Evolutionary conservation across 1,140 invertebrate genomes (phyloP), one percentile per base, ranked within the genome.

Genomic region (Oreohelix idahoensis): DNA sequence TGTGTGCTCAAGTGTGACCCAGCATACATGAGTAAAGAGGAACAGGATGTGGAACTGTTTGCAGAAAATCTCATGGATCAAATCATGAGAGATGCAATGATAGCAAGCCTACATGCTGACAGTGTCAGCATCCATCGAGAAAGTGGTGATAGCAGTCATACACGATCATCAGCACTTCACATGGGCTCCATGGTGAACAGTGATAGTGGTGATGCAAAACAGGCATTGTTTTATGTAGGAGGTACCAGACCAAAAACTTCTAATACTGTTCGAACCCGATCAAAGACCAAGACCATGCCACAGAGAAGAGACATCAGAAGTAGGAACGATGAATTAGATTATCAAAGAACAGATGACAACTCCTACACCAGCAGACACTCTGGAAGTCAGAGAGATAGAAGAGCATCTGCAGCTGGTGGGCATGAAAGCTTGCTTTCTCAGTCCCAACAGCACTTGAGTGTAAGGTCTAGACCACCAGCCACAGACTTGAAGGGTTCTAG

Each of bases 21-120:
- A 39, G 79, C 79, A 26, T 77, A 79, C 63, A 26, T 74, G 51
- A 84, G 81, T 20, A 58, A 75, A 38, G 74, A 81, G 36, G 76
- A 81, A 0, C 79, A 81, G 26, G 85, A 87, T 39, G 77, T 89
- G 29, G 84, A 77, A 63, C 81, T 85, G 66, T 89, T 84, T 83
- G 87, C 87, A 36, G 88, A 89, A 23, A 85, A 84, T 42, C 49
- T 89, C 10, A 79, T 86, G 32, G 83, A 87, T 58, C 83, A 83
- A 58, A 85, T 89, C 35, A 38, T 89, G 11, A 35, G 83, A 23
- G 88, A 88, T 42, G 86, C 45, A 13, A 42, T 38, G 51, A 13
- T 29, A 45, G 42, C 42, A 51, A 80, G 20, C 35, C 74, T 29
- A 45, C 2, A 74, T n/a, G 71, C 8, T 26, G 29, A 36, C 10